These are phyloP conservation scores for Halcyon badia DNA, from an alignment of 2,797 vertebrate species.

Conservation along the genomic window DNA sequence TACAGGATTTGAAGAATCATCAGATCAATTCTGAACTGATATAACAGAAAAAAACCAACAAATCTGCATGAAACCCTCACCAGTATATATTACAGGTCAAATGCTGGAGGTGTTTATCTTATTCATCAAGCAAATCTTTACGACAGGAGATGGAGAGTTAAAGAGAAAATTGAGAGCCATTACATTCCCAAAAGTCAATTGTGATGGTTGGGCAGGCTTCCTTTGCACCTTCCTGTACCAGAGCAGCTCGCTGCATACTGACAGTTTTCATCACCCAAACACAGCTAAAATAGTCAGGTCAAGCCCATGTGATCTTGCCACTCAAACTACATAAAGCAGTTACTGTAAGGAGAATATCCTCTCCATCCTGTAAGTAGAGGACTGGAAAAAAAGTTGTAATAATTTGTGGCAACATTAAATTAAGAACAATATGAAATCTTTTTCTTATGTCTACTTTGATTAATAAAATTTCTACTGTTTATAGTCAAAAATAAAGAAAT, in stretches of 20 bases:
- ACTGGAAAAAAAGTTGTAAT: background rate
- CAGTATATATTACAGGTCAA: background rate
- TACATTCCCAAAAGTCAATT: fast-evolving
- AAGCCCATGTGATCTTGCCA: background rate
- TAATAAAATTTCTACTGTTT: background rate
- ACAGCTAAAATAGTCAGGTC: background rate
- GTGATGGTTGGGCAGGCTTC: background rate
- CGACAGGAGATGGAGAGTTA: background rate
- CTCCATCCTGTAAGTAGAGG: background rate
- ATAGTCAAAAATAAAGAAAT: background rate
- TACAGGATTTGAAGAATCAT: background rate
- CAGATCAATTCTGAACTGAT: background rate
- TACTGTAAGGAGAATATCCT: background rate
- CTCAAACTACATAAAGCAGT: background rate
- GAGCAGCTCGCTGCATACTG: background rate
- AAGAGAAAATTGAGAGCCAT: background rate
- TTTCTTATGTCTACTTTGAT: background rate
- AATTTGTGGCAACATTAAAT: background rate
- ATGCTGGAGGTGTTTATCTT: background rate
- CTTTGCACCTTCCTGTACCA: background rate
- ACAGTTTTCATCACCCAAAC: background rate
- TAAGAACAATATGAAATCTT: background rate
- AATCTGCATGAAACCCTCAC: background rate
- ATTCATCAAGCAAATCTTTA: background rate
- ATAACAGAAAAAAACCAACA: background rate